Evolutionary conservation across 2,113 vertebrate species (phyloP), one percentile per base, ranked within the genome.

Genomic region (Varanus komodoensis): DNA sequence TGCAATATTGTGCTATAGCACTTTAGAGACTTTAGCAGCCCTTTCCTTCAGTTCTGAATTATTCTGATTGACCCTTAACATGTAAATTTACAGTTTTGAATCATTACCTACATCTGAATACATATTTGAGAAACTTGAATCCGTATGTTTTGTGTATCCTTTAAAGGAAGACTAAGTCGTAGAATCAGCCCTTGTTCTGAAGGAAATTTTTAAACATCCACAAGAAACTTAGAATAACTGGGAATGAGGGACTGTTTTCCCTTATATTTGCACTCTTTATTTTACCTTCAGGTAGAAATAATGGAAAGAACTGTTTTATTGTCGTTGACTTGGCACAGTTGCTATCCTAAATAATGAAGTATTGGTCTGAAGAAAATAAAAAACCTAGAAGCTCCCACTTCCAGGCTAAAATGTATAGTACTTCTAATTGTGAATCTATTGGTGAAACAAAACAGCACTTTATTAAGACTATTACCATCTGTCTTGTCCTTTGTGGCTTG

Each of bases 271-370:
- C 8, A 48, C 44, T 68, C 38, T 32, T 34, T 57, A 44, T 15
- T 48, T 83, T 67, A 89, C 67, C 75, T 88, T 34, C 25, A 52
- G 61, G 64, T 69, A 79, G 78, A 71, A 25, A 29, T 78, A 68
- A 71, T 90, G 75, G 57, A 71, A 69, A 79, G 79, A 92, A 90
- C 80, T 67, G 79, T 82, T 86, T 3, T 80, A 11, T 44, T 50
- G 68, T n/a, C 48, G 17, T 19, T 57, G 64, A 19, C 44, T 90
- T 85, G 34, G 12, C 34, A 71, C 64, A 44, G 19, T 38, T 44
- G 77, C 9, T 86, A 14, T 86, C 54, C 81, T 73, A 32, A 77
- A 84, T 77, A 68, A 27, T 71, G 12, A 50, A 84, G 23, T 86
- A 68, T 79, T 89, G 80, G 44, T 27, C 8, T 25, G 14, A 8